Base-by-base conservation (phyloP, 2,113 vertebrate species). In the Dromiciops gliroides region DNA sequence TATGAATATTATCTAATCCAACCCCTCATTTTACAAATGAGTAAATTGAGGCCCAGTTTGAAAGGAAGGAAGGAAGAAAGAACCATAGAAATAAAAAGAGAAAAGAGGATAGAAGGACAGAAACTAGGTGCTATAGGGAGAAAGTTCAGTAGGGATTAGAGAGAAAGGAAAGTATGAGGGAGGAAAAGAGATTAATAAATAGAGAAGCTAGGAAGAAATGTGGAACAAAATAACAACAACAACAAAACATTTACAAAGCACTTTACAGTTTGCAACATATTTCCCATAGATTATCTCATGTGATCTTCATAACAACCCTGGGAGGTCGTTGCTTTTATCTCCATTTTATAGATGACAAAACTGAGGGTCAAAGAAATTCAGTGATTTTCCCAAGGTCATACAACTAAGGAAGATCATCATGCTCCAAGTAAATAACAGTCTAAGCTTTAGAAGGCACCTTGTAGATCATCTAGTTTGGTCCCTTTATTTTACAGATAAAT, bases 131-230 rank as follows among this genome's bases (percentile, higher is more conserved):
- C n/a, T n/a, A n/a, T n/a, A 23, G 47, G 52, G 47, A 49, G 48
- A 14, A 16, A 23, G 56, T 53, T 49, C 12, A 47, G 14, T 2
- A 60, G 75, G 48, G 31, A 92, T 44, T 24, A 44, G 37, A 75
- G 67, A 75, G 67, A 75, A 90, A 89, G 51, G 91, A 48, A 37
- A 11, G 67, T 28, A 16, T 44, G 48, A 16, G 25, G n/a, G 2
- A 49, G 14, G 26, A 56, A 92, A 75, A 50, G 49, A 16, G 23
- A 8, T 2, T 1, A 16, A 16, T 24, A 25, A 0, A 0, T 0
- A 5, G 19, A 94, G 48, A 51, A 22, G 5, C 12, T 60, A 31
- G 83, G 22, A 11, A 53, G 94, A 94, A 26, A 0, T 0, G 44
- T 48, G 50, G 89, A 22, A 92, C 50, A 23, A 49, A 5, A 83